A percentile compares a stretch with the other conserved stretches of the same genome.
phyloP scores from a whole-genome alignment of 53 echinoderm and acorn worm species.

The Paelopatides confundens region DNA sequence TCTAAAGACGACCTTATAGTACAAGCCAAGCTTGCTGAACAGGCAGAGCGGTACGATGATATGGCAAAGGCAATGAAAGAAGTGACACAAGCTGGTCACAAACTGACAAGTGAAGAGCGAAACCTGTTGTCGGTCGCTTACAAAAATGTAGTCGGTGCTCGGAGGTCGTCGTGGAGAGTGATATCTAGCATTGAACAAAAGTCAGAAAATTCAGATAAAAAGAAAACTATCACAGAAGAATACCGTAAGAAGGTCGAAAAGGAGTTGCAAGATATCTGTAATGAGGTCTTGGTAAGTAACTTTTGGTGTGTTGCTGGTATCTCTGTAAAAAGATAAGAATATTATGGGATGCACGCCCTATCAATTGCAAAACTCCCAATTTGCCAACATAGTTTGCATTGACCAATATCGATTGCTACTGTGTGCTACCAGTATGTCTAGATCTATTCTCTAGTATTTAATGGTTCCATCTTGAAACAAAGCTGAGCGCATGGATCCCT shows the following conservation, averaged over 20 bases:
- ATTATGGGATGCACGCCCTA: too few relatives aligned
- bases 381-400: too few relatives aligned
- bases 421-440: too few relatives aligned
- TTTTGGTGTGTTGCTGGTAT: too few relatives aligned
- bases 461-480: too few relatives aligned
- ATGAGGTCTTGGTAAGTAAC: constrained; percentile 89
- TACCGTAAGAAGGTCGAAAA: constrained; percentile 89
- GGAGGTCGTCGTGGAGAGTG: constrained; percentile 99
- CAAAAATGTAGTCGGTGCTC: constrained; percentile 99
- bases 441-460: too few relatives aligned
- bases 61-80: constrained; percentile 93
- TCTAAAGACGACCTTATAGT: constrained; percentile 53
- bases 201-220: constrained; percentile 52
- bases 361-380: too few relatives aligned
- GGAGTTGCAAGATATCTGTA: constrained; percentile 92
- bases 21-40: constrained; percentile 93
- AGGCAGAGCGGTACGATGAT: constrained; percentile 99
- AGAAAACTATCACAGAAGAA: constrained; percentile 76
- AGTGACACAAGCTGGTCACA: constrained; percentile 68
- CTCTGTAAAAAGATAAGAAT: too few relatives aligned
- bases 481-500: too few relatives aligned
- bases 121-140: constrained; percentile 99
- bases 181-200: constrained; percentile 83
- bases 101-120: constrained; percentile 87
- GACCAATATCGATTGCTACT: too few relatives aligned